Conservation (phyloP, 64 coral and sea anemone genomes). For the Stichodactyla helianthus region DNA sequence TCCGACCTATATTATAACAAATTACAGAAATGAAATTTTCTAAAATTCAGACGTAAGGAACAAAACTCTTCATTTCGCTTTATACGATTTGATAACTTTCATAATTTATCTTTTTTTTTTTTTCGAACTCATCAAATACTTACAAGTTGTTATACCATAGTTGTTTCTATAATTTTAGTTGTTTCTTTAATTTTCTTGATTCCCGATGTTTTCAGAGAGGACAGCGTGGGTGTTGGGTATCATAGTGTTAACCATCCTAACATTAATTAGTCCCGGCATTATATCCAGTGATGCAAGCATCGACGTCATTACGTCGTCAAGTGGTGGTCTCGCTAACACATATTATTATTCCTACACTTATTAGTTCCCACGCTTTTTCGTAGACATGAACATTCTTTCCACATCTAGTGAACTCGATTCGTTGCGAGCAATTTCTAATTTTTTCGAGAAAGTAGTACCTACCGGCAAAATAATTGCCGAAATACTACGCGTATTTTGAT, state of each 20-base stretch:
- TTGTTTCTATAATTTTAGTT: too few species aligned
- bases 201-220: not conserved
- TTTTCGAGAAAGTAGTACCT: too few species aligned
- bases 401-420: too few species aligned
- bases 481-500: not conserved
- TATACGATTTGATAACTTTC: too few species aligned
- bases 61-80: too few species aligned
- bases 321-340: not conserved
- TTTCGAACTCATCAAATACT: too few species aligned
- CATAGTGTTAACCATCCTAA: not conserved
- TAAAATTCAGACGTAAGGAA: too few species aligned
- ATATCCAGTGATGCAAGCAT: not conserved
- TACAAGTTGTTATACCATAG: too few species aligned
- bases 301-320: not conserved
- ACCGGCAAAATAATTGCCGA: not conserved
- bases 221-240: slow-evolving; percentile 2
- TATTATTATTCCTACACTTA: not conserved
- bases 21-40: not conserved
- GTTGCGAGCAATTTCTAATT: too few species aligned
- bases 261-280: not conserved
- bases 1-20: not conserved
- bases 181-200: not conserved
- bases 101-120: too few species aligned
- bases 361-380: not conserved
- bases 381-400: not conserved